phyloP scores from a whole-genome alignment of 2,113 vertebrate species.

The Emydura subglobosa region DNA sequence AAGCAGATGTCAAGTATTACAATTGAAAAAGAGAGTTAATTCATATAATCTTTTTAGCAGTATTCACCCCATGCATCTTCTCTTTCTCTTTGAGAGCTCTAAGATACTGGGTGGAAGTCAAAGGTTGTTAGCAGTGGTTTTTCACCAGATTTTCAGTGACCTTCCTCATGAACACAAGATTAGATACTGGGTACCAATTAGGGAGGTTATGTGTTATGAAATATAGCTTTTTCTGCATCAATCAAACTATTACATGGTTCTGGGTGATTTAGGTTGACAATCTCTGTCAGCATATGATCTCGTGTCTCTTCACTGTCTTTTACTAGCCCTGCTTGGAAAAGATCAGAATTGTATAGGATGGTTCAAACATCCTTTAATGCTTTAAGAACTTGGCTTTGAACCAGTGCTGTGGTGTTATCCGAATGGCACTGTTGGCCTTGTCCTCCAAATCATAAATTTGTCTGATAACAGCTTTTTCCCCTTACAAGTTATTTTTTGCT shows the following conservation, averaged over 20 bases:
- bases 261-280: not conserved
- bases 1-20: conserved; percentile 24
- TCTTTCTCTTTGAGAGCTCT: not conserved
- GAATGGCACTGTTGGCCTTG: fast-evolving
- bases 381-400: not conserved
- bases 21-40: not conserved
- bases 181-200: not conserved
- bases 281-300: not conserved
- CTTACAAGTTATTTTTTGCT: conserved; percentile 25
- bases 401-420: fast-evolving
- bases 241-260: not conserved
- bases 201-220: not conserved
- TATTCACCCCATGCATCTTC: not conserved
- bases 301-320: not conserved
- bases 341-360: not conserved
- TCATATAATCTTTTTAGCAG: not conserved
- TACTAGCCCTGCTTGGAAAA: not conserved
- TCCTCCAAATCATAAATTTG: not conserved
- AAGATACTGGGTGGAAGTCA: not conserved
- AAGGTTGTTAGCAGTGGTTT: not conserved
- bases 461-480: not conserved
- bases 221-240: not conserved
- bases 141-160: not conserved
- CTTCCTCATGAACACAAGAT: not conserved
- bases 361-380: not conserved